Conservation (phyloP, 2,113 vertebrate genomes). For the Tamias sibiricus region DNA sequence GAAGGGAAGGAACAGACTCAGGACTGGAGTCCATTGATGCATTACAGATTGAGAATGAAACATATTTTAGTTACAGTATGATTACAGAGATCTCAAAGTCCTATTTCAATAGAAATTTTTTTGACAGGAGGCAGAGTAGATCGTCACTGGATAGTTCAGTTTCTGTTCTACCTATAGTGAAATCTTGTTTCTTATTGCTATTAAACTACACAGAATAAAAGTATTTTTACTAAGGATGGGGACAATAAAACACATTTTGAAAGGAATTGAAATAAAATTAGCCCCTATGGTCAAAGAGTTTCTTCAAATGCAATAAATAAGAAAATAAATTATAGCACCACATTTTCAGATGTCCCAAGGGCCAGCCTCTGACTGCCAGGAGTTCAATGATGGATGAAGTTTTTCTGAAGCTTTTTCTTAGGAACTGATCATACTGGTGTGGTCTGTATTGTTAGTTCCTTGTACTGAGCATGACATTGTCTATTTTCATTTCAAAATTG, state of each 20-base stretch:
- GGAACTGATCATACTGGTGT: no score
- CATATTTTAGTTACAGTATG: neutral
- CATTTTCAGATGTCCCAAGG: neutral
- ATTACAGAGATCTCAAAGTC: neutral
- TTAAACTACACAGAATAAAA: neutral
- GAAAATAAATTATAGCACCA: neutral
- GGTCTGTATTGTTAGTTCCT: neutral
- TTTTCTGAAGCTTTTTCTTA: neutral
- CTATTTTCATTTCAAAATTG: slow-evolving; percentile 40
- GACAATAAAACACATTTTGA: slow-evolving; percentile 13
- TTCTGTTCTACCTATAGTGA: slow-evolving; percentile 14
- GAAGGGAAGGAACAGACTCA: neutral
- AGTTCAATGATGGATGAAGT: neutral
- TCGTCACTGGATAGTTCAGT: neutral
- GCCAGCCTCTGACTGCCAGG: neutral
- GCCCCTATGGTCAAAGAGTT: neutral
- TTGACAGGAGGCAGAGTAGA: neutral
- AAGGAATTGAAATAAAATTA: slow-evolving; percentile 19
- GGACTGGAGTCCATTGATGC: neutral
- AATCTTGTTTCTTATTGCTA: neutral
- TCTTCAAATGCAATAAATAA: neutral
- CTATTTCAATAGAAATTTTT: slow-evolving; percentile 23
- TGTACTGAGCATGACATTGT: neutral
- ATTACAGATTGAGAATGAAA: neutral
- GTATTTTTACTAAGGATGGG: neutral